A percentile compares a stretch with the other conserved stretches of the same genome.
These are phyloP conservation scores for Sakesphorus luctuosus DNA, from an alignment of 2,113 vertebrate genomes.

Conservation along the genomic window DNA sequence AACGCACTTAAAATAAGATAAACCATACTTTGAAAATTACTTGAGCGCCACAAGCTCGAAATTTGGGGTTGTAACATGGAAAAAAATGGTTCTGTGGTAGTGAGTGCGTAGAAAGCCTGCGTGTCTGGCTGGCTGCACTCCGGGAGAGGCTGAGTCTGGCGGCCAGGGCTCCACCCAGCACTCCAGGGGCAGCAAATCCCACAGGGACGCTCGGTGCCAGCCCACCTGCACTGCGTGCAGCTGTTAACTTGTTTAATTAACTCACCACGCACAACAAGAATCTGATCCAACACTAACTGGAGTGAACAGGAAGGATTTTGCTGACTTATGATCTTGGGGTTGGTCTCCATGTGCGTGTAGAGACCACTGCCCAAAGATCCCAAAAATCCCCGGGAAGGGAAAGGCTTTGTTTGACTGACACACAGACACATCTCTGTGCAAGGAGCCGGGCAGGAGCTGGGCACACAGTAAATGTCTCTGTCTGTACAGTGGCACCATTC, in stretches of 20 bases:
- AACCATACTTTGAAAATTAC: slow-evolving; percentile 6
- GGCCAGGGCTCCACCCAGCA: slow-evolving; percentile 21
- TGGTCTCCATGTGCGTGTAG: rapidly evolving
- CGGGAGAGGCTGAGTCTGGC: slow-evolving; percentile 28
- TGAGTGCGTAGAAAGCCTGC: not conserved
- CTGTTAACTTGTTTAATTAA: slow-evolving; percentile 4
- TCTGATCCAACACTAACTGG: not conserved
- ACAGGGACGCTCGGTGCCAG: not conserved
- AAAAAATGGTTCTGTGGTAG: not conserved
- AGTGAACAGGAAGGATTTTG: not conserved
- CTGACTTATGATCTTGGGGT: not conserved
- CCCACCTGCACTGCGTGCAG: not conserved
- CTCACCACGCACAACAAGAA: not conserved
- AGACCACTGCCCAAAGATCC: not conserved
- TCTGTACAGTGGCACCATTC: slow-evolving; percentile 38
- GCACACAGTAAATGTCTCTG: slow-evolving; percentile 36
- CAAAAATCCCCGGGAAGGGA: not conserved
- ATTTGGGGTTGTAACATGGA: slow-evolving; percentile 5
- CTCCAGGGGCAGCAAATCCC: not conserved
- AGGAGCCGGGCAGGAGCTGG: slow-evolving; percentile 19
- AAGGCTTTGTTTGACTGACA: slow-evolving; percentile 29
- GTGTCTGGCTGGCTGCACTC: not conserved
- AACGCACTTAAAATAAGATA: slow-evolving; percentile 42
- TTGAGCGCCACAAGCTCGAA: slow-evolving; percentile 25
- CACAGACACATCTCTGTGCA: slow-evolving; percentile 3